Evolutionary conservation across 53 echinoderm and acorn worm species (phyloP), one percentile per base, ranked within the genome.

Genomic region (Temnopleurus reevesii): DNA sequence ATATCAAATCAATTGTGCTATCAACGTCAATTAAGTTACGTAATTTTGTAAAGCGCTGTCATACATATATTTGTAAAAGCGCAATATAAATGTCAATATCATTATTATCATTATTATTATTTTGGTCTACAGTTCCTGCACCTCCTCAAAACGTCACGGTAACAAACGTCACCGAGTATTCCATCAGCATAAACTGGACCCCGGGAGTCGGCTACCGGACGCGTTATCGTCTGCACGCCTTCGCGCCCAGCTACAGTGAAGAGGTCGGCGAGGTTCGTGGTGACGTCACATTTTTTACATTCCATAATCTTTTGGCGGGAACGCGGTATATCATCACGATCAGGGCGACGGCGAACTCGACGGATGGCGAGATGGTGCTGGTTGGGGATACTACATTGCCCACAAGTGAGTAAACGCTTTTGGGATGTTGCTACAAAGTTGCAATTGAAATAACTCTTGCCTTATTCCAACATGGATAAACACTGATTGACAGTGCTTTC

Each of bases 301-400:
- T 85, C 85, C 85, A 85, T 29, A 85, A 85, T 60, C 85, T 85
- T 25, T 24, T 85, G 45, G 43, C 85, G 26, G 85, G 85, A 45
- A 60, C 85, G 10, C 24, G 60, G 38, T 85, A 85, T 17, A 31
- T 60, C 8, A 60, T 85, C 61, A 33, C 45, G 0, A 85, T 85
- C 46, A 60, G 36, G 5, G 59, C 85, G 26, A 41, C 59, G 1
- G 61, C 60, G 0, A 43, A 85, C 60, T 31, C 13, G 15, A 59
- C 43, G 24, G 44, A 60, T 4, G 85, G 85, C 5, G 43, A 57
- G 10, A 44, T 41, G 46, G 85, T 85, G 15, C 24, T 44, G 59
- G 45, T 61, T 0, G 60, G 35, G 13, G 57, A 60, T 38, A 85
- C 59, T 36, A 85, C 85, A 3, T n/a, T 15, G 45, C 85, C 85